Evolutionary conservation across 1,140 invertebrate genomes (phyloP).

Genomic region (Meloidogyne floridensis): DNA sequence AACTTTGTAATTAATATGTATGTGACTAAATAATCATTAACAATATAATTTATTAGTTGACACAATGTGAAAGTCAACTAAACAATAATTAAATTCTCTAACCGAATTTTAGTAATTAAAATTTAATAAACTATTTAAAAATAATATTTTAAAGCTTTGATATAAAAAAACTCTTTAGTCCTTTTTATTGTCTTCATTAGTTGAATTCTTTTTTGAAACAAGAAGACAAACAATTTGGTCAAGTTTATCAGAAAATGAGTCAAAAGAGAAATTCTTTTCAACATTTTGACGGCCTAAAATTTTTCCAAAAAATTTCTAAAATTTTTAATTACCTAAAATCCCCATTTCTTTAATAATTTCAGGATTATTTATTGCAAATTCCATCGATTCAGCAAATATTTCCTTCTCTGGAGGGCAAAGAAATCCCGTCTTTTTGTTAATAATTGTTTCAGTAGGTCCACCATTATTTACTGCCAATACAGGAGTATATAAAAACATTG

Average conservation of each 20-base stretch:
- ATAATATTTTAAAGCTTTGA: background rate
- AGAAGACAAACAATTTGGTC: slow-evolving; percentile 70
- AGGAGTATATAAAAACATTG: slow-evolving; percentile 89
- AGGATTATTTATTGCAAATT: slow-evolving; percentile 64
- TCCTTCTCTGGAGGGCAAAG: slow-evolving; percentile 73
- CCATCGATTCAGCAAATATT: slow-evolving; percentile 80
- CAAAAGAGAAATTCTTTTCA: slow-evolving; percentile 39
- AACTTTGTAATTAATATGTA: too few relatives aligned
- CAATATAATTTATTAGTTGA: too few relatives aligned
- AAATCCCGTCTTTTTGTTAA: slow-evolving; percentile 84
- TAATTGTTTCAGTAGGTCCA: slow-evolving; percentile 89
- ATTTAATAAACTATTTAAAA: too few relatives aligned
- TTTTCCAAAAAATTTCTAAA: slow-evolving; percentile 75
- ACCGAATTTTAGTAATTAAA: too few relatives aligned
- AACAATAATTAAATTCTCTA: too few relatives aligned
- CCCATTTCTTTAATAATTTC: slow-evolving; percentile 74
- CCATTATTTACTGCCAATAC: slow-evolving; percentile 91
- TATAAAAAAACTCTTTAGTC: background rate
- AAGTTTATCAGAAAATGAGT: slow-evolving; percentile 75
- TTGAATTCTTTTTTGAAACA: background rate
- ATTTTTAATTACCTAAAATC: slow-evolving; percentile 73
- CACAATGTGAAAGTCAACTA: too few relatives aligned
- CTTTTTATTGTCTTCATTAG: background rate
- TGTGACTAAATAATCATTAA: too few relatives aligned
- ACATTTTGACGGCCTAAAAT: slow-evolving; percentile 13